Evolutionary conservation across 92 coral and sea anemone genomes (phyloP), one percentile per base, ranked within the genome.

Genomic region (Plumapathes pennacea): DNA sequence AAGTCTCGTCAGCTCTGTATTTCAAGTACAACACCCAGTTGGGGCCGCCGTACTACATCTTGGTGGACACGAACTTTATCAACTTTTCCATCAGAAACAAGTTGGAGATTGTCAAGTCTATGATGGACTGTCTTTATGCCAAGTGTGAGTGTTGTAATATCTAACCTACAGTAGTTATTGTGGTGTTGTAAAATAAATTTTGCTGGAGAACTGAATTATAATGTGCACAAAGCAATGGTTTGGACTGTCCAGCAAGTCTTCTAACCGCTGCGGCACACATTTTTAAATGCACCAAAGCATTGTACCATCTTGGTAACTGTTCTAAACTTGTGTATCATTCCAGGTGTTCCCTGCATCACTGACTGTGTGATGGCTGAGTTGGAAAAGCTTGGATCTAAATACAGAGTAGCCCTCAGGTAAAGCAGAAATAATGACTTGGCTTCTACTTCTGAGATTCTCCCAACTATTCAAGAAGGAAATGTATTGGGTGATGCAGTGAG

Each of bases 111-210:
- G 60, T 84, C 47, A 84, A 88, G 71, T 88, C 99, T 0, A 94
- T 94, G 99, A 94, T 94, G 99, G 96, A 94, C 48, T 94, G 99
- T 32, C 66, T 94, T 10, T 94, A 84, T 85, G 99, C 99, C 5
- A 94, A 94, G 81, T 94, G 99, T 94, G 58, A 84, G 99, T 80
- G n/a, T n/a, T n/a, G n/a, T n/a, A n/a, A n/a, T n/a, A n/a, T n/a
- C n/a, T n/a, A n/a, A 13, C 20, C 21, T 8, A 47, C 23, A 43
- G 4, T 43, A 43, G 4, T 14, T 14, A 43, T 43, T 5, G 8
- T 4, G 8, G 4, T 14, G 15, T 4, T 5, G 15, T 14, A 13
- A 43, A 43, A 5, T 14, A 43, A 4, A n/a, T n/a, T n/a, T n/a
- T n/a, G n/a, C n/a, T n/a, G 39, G 31, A 11, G 6, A 26, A 19